These are phyloP conservation scores for Eurystomus glaucurus DNA, from an alignment of 2,797 vertebrate species.

Conservation along the genomic window DNA sequence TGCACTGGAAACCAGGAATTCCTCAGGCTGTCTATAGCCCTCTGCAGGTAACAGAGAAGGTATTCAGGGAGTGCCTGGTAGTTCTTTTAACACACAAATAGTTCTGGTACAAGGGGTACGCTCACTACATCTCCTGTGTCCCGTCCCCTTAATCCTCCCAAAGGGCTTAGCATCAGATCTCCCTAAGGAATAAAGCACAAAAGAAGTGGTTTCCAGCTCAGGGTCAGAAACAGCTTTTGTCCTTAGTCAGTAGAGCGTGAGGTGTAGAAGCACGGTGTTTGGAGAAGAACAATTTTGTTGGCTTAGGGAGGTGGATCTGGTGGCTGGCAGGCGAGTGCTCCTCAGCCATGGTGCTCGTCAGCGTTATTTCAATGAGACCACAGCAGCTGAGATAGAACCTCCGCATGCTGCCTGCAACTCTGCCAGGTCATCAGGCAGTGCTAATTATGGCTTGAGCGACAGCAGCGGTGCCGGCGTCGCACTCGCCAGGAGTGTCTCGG, in stretches of 20 bases:
- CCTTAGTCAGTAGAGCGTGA: not conserved
- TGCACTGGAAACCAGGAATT: not conserved
- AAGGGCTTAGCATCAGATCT: not conserved
- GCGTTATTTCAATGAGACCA: accelerated
- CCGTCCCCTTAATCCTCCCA: not conserved
- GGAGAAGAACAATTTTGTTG: not conserved
- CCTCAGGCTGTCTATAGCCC: not conserved
- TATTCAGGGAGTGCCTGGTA: not conserved
- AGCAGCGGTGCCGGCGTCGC: accelerated
- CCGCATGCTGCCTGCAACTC: not conserved
- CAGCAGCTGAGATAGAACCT: not conserved
- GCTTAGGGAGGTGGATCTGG: not conserved
- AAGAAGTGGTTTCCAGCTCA: not conserved
- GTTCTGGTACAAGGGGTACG: not conserved
- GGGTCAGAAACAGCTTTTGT: not conserved
- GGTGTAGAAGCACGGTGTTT: not conserved
- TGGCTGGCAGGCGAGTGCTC: not conserved
- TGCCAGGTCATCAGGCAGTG: no score
- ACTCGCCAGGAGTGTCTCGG: not conserved
- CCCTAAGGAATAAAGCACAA: not conserved
- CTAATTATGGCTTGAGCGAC: not conserved
- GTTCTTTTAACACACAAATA: not conserved
- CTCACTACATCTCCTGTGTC: not conserved
- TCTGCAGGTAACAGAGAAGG: not conserved
- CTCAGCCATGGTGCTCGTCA: not conserved